phyloP scores from a whole-genome alignment of 2,797 vertebrate species.

The Periparus ater region DNA sequence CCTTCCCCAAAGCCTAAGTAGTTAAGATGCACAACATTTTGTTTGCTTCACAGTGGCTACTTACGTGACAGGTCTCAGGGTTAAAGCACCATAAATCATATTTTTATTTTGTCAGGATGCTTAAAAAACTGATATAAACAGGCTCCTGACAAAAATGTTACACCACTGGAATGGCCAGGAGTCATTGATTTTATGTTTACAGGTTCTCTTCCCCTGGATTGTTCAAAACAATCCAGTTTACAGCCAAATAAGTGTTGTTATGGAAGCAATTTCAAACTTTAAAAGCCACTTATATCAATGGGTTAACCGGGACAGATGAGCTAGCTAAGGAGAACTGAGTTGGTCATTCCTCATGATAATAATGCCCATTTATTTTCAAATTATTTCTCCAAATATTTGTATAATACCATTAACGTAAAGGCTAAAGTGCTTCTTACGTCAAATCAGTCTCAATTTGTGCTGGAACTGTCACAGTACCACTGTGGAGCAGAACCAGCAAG shows the following conservation, averaged over 20 bases:
- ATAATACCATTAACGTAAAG: background rate
- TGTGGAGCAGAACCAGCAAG: background rate
- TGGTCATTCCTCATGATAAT: background rate
- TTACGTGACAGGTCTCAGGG: constrained; percentile 38
- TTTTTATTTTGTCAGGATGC: background rate
- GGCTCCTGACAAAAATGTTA: constrained; percentile 38
- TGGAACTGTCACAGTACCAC: background rate
- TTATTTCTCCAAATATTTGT: background rate
- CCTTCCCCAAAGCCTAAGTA: background rate
- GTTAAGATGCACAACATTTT: background rate
- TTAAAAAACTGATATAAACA: constrained; percentile 31
- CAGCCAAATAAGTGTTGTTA: background rate
- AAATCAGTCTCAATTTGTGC: background rate
- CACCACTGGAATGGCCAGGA: constrained; percentile 31
- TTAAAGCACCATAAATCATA: constrained; percentile 35
- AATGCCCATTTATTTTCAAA: background rate
- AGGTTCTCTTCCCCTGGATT: background rate
- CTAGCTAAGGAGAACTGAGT: background rate
- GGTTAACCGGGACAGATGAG: background rate
- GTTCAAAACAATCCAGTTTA: background rate
- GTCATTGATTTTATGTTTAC: background rate
- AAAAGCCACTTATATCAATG: background rate
- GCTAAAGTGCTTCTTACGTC: background rate
- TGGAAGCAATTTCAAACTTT: background rate
- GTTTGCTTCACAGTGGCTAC: background rate